Evolutionary conservation across 2,113 vertebrate genomes (phyloP).

Genomic region (Ammodytes marinus): DNA sequence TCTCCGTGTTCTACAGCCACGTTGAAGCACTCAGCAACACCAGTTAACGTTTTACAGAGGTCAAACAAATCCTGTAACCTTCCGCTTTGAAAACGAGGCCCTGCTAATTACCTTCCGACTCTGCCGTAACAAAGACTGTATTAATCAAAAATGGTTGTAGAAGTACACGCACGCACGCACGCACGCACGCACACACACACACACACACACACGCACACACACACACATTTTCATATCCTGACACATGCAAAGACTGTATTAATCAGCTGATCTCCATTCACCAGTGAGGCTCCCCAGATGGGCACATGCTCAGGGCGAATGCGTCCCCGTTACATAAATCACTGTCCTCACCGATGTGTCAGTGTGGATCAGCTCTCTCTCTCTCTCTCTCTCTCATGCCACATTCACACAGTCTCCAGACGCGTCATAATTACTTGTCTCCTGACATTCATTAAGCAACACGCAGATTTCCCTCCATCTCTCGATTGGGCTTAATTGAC

Average conservation of each 20-base stretch:
- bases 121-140: conserved; percentile 9
- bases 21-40: not conserved
- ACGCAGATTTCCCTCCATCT: conserved; percentile 64
- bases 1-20: not conserved
- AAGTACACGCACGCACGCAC: no score
- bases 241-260: not conserved
- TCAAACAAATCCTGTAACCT: conserved; percentile 33
- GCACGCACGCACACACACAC: no score
- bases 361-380: conserved; percentile 62
- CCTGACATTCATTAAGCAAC: conserved; percentile 80
- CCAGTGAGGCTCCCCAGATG: conserved; percentile 45
- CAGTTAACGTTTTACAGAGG: not conserved
- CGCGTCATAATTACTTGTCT: conserved; percentile 80
- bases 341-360: conserved; percentile 35
- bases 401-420: conserved; percentile 62
- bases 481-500: conserved; percentile 77
- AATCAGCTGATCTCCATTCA: conserved; percentile 53
- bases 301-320: conserved; percentile 39
- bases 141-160: conserved; percentile 26
- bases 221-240: no score
- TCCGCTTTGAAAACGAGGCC: not conserved
- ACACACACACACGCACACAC: no score
- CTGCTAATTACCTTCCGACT: not conserved
- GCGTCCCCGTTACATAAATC: conserved; percentile 53
- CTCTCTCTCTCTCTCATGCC: conserved; percentile 37